phyloP scores from a whole-genome alignment of 2,797 vertebrate genomes.

The Onychomys arenicola region DNA sequence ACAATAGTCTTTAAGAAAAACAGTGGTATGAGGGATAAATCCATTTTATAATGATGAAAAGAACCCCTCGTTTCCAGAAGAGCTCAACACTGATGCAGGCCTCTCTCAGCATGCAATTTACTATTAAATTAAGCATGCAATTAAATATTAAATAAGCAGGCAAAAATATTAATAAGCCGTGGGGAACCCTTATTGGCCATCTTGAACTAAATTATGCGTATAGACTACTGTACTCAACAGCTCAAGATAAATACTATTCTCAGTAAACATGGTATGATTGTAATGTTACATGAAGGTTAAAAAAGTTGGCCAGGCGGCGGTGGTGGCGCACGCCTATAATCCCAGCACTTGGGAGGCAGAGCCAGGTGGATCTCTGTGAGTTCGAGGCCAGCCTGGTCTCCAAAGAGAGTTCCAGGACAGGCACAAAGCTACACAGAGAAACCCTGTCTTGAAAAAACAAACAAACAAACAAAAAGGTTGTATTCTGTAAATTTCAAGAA shows the following conservation, averaged over 20 bases:
- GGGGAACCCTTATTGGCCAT: background rate
- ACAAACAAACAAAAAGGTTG: no score
- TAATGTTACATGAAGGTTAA: background rate
- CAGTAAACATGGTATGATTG: background rate
- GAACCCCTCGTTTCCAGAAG: background rate
- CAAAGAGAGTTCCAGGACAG: background rate
- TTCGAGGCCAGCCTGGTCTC: background rate
- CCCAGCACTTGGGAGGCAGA: background rate
- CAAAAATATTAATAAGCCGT: background rate
- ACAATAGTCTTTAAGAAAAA: conserved; percentile 24
- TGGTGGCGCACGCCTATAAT: no score
- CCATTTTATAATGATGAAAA: background rate
- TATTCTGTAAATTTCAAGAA: background rate
- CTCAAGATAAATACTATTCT: background rate
- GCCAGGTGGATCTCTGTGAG: background rate
- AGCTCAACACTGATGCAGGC: background rate
- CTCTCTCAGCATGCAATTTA: background rate
- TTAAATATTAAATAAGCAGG: background rate
- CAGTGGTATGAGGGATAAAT: background rate
- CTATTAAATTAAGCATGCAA: no score
- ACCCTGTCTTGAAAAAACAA: no score
- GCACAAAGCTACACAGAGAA: no score
- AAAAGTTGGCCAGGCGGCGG: no score
- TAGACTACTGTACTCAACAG: background rate
- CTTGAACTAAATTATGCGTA: background rate